Evolutionary conservation across 2,888 invertebrate genomes (phyloP), one percentile per base, ranked within the genome.

Genomic region (Xylocampa areola): DNA sequence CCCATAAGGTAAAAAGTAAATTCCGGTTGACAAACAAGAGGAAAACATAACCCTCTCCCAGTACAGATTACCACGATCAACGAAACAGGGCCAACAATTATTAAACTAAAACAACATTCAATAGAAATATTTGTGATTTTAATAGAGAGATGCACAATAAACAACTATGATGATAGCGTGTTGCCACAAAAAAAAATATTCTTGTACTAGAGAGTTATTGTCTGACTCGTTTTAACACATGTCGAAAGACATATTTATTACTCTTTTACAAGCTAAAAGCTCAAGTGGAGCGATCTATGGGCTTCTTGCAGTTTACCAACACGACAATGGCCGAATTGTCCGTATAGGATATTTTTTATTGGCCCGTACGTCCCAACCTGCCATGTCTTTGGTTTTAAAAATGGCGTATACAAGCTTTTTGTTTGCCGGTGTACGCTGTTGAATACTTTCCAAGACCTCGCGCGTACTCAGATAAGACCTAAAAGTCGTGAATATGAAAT

Each of bases 361-460:
- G 93, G 93, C 91, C 87, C 88, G 85, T 89, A 91, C 89, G 89
- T 87, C 88, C 85, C 89, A 88, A 90, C 91, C 92, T 93, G 93
- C 92, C 93, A 92, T 94, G 94, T 94, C 94, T 94, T 93, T 91
- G 94, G 93, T 94, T 94, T 94, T 94, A 94, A 94, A 94, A 94
- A 94, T 94, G 94, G 94, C 94, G 94, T 94, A 94, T 94, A 94
- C 94, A 94, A 94, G 94, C 94, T 94, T 94, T 94, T 94, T 94
- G 94, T 94, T 94, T 93, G 94, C 94, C 94, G 94, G 94, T 94
- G 91, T 93, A 92, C 87, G 90, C 88, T 90, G 88, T 89, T 94
- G 89, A 94, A 91, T 86, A 87, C 87, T 90, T 90, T 89, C 84
- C 85, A 84, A 88, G 85, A 87, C 88, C 88, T 86, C 82, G 89